Evolutionary conservation across 2,797 vertebrate species (phyloP), one percentile per base, ranked within the genome.

Genomic region (Sylvilagus floridanus): DNA sequence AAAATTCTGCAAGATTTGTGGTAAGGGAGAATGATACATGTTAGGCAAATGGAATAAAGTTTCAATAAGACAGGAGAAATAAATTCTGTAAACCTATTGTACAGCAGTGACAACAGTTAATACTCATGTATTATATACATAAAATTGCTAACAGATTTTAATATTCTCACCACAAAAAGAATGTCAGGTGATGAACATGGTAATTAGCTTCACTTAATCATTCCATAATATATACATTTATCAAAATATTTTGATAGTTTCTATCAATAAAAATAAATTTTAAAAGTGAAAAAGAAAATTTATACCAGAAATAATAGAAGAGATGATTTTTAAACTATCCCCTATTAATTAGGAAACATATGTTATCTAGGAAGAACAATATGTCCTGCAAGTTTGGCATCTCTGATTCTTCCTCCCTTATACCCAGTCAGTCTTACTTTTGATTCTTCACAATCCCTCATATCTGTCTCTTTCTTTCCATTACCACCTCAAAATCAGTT

Each of bases 271-370:
- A 88, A n/a, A 65, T 24, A 86, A 85, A 35, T 81, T 84, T 66
- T 60, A 60, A 57, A 65, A 94, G 50, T 62, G n/a, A 77, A 73
- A 91, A 81, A 94, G n/a, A 92, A 97, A 96, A 96, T 78, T 92
- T 8, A 42, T 52, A 90, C 35, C 60, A 88, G 65, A 91, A 95
- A 84, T n/a, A 87, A 71, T 1, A 88, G 32, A 68, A 9, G 21
- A 35, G 35, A 77, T n/a, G 79, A 95, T 82, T 89, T 47, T 91
- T 90, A 88, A 94, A 91, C 63, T 84, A 77, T 3, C n/a, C 17
- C 13, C 57, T 90, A 54, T 75, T 95, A 84, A 90, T 77, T 76
- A 93, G 35, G 28, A 88, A 93, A 83, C 47, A 84, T 75, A 19
- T 79, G 37, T 73, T 94, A 89, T 82, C 47, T 86, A 89, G 57